Evolutionary conservation across 2,888 invertebrate genomes (phyloP), one percentile per base, ranked within the genome.

Genomic region (Antheraea assamensis): DNA sequence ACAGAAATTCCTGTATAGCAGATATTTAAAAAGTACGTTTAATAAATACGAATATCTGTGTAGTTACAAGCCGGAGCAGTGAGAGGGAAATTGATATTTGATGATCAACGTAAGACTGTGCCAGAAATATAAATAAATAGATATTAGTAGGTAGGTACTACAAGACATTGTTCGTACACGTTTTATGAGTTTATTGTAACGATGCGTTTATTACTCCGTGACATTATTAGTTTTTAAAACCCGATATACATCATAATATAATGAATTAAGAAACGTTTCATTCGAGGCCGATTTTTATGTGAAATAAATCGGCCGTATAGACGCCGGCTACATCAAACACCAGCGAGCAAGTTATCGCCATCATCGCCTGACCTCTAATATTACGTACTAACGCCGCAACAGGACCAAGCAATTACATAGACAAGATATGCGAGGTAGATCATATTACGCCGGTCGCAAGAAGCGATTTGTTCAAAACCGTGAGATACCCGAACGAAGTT

Each of bases 161-260:
- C n/a, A 55, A 21, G 5, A 55, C 0, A 58, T 58, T n/a, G 24
- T 17, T 27, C 61, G 61, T 64, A 64, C 15, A 30, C 7, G 30
- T 30, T 64, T 64, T 30, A 64, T 64, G 7, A 3, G 27, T 64
- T 55, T 58, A 58, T 30, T 27, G 17, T 70, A 58, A 58, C 58
- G 42, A 42, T 73, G 74, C 77, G n/a, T 79, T 77, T 78, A 80
- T 80, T 79, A 78, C 79, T 78, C 85, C 83, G 85, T 90, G 88
- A 88, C 90, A 88, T 87, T 90, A 91, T 92, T 90, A 89, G 90
- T 88, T 89, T 90, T 92, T 89, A 87, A 92, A 91, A 87, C 87
- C 81, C 90, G 93, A 93, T 93, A 92, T 90, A 90, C 82, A 93
- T 93, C 92, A 91, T 85, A 92, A 92, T 92, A 91, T 85, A 92